Evolutionary conservation across 2,888 invertebrate species (phyloP).

Genomic region (Acleris literana): DNA sequence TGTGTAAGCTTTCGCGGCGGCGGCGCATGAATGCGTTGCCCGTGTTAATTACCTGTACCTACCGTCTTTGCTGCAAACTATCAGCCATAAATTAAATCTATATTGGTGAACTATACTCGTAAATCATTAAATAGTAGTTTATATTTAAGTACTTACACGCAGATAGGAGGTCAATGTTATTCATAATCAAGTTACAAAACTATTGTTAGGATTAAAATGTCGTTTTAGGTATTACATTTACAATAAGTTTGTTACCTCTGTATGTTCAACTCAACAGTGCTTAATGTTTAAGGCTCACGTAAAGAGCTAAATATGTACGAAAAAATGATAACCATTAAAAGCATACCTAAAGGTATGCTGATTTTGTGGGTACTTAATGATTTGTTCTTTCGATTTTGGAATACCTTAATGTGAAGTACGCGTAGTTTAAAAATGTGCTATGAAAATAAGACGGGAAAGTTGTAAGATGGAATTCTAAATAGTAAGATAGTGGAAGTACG

Average conservation of each 20-base stretch:
- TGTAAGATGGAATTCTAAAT: constrained; percentile 38
- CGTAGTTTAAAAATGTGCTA: constrained; percentile 22
- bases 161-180: constrained; percentile 26
- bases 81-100: constrained; percentile 32
- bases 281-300: neutral
- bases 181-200: constrained; percentile 25
- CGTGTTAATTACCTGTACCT: constrained; percentile 29
- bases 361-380: too few relatives aligned
- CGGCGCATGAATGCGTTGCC: constrained; percentile 9
- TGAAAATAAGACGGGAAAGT: constrained; percentile 11
- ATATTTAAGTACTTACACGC: constrained; percentile 10
- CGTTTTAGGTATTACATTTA: constrained; percentile 26
- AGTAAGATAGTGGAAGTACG: constrained; percentile 39
- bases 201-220: constrained; percentile 8
- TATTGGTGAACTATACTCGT: constrained; percentile 18
- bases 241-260: neutral
- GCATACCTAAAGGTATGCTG: too few relatives aligned
- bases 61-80: constrained; percentile 23
- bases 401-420: constrained; percentile 2
- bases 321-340: neutral
- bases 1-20: constrained; percentile 40
- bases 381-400: neutral
- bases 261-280: neutral
- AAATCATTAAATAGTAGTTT: constrained; percentile 23
- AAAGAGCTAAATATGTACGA: neutral